Percentiles rank a stretch among this genome's conserved stretches.
Conservation (phyloP, 2,797 vertebrate species). For the Coendou prehensilis region DNA sequence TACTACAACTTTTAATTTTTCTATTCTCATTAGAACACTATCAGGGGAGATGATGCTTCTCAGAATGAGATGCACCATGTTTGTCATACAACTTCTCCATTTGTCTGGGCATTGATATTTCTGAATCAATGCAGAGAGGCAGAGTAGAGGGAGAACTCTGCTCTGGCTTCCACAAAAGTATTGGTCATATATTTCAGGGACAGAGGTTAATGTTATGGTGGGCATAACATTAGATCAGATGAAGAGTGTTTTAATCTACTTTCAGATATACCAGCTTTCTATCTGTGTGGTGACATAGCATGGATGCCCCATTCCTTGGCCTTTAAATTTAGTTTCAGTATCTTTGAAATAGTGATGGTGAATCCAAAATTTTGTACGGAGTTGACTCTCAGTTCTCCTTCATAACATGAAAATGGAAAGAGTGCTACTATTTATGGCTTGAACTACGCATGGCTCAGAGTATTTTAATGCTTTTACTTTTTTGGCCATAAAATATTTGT, state of each 20-base stretch:
- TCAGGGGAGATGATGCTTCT: background rate
- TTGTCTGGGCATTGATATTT: slow-evolving; percentile 29
- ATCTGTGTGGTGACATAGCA: background rate
- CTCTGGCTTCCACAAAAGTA: background rate
- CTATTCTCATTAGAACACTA: background rate
- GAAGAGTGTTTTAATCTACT: background rate
- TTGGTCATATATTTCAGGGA: background rate
- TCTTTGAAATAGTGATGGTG: background rate
- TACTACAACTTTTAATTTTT: background rate
- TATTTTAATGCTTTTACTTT: background rate
- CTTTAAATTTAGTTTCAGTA: background rate
- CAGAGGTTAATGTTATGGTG: background rate
- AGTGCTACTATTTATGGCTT: background rate
- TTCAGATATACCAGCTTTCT: background rate
- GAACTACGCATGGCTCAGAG: background rate
- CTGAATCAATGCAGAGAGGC: background rate
- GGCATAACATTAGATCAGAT: background rate
- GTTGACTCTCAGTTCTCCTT: background rate
- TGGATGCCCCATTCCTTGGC: background rate
- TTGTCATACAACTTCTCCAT: background rate
- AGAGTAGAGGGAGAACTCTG: background rate
- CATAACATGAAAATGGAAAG: background rate
- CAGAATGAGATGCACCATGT: background rate
- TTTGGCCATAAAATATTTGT: background rate
- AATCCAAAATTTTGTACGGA: background rate